Percentiles rank a stretch among this genome's conserved stretches.
phyloP scores from a whole-genome alignment of 2,797 vertebrate species.

The Luscinia megarhynchos region DNA sequence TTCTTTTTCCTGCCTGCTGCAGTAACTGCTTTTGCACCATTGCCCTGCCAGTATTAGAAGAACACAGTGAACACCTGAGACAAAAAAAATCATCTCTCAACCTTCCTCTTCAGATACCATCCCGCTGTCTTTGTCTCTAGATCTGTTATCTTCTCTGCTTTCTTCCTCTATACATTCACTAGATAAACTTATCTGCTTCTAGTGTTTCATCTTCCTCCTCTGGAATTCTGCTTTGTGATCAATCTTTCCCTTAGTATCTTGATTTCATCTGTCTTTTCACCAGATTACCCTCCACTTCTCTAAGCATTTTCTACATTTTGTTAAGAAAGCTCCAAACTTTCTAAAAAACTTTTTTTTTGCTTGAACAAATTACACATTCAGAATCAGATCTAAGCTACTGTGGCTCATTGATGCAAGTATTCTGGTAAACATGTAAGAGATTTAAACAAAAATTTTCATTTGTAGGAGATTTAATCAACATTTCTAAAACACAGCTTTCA shows the following conservation, averaged over 20 bases:
- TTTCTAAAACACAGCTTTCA: not conserved
- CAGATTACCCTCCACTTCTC: constrained; percentile 15
- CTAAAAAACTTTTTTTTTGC: not conserved
- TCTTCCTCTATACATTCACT: constrained; percentile 11
- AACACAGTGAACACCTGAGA: not conserved
- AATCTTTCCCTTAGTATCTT: constrained; percentile 21
- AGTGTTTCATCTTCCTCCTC: constrained; percentile 42
- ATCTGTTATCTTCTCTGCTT: constrained; percentile 11
- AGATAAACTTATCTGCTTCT: constrained; percentile 45
- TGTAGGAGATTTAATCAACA: not conserved
- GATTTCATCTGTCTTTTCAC: constrained; percentile 35
- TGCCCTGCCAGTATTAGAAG: not conserved
- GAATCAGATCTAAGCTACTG: not conserved
- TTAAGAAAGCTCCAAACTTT: constrained; percentile 25
- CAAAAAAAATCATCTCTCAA: constrained; percentile 11
- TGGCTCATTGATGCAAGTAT: not conserved
- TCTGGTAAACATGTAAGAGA: not conserved
- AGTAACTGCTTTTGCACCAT: not conserved
- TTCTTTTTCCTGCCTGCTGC: not conserved
- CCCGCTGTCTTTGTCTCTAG: not conserved
- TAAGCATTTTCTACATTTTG: constrained; percentile 33
- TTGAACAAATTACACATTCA: not conserved
- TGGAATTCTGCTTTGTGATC: constrained; percentile 43
- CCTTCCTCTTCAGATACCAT: constrained; percentile 25
- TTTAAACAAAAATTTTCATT: constrained; percentile 9